Conservation (phyloP, 2,113 vertebrate genomes). For the Paratilapia polleni region DNA sequence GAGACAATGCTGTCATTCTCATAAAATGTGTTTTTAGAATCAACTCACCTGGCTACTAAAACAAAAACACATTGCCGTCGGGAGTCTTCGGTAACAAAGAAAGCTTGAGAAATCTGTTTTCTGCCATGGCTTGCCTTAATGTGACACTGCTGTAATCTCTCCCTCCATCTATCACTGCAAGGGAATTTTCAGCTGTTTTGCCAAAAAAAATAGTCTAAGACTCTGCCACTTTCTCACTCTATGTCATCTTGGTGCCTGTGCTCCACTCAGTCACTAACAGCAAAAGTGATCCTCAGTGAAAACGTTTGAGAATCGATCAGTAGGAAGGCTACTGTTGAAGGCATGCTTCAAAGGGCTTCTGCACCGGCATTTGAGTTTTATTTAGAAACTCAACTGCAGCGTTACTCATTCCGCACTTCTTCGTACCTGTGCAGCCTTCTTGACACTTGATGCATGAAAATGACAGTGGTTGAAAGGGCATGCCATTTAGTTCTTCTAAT, state of each 20-base stretch:
- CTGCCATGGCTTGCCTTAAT: slow-evolving; percentile 11
- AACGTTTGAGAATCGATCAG: slow-evolving; percentile 2
- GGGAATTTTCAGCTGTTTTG: slow-evolving; percentile 11
- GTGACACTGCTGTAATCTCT: slow-evolving; percentile 6
- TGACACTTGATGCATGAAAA: slow-evolving; percentile 55
- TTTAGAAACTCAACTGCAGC: background rate
- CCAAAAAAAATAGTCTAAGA: background rate
- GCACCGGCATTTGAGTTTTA: background rate
- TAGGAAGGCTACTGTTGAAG: background rate
- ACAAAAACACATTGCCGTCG: background rate
- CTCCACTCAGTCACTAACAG: background rate
- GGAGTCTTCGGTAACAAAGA: background rate
- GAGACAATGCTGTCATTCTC: no score
- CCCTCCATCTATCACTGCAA: background rate
- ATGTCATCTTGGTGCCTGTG: background rate
- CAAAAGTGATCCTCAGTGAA: slow-evolving; percentile 8
- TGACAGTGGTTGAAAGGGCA: slow-evolving; percentile 51
- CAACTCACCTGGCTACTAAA: background rate
- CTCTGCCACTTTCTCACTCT: background rate
- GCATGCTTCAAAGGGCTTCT: background rate
- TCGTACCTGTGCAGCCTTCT: background rate
- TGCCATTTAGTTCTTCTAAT: slow-evolving; percentile 43
- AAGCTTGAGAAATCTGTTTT: background rate
- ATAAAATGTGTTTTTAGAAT: background rate
- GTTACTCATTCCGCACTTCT: background rate